Percentiles rank a stretch among this genome's conserved stretches.
phyloP scores from a whole-genome alignment of 1,140 invertebrate species.

The Drosophila pectinifera region DNA sequence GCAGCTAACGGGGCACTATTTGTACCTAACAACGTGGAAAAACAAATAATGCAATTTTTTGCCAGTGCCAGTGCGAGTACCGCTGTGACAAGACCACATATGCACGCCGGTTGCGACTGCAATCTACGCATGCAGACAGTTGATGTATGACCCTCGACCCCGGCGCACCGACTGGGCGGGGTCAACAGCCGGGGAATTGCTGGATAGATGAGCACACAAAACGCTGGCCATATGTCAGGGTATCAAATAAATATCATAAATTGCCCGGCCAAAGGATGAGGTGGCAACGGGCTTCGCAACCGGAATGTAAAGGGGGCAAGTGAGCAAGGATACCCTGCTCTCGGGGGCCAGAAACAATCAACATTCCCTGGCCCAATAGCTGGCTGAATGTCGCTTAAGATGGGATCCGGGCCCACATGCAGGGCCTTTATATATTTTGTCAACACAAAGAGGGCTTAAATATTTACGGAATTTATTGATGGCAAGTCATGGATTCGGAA shows the following conservation, averaged over 20 bases:
- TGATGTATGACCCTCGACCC: conserved; percentile 61
- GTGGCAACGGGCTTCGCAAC: background rate
- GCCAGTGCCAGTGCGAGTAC: background rate
- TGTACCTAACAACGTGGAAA: conserved; percentile 54
- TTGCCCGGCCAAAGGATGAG: conserved; percentile 38
- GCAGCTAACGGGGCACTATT: conserved; percentile 15
- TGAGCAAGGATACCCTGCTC: conserved; percentile 10
- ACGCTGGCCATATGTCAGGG: conserved; percentile 71
- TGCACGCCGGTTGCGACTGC: conserved; percentile 32
- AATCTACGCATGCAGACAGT: conserved; percentile 59
- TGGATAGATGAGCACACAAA: conserved; percentile 73
- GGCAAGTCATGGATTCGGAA: background rate
- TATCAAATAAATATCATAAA: conserved; percentile 76
- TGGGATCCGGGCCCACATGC: too few relatives aligned
- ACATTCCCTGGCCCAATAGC: conserved; percentile 31
- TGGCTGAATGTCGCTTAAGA: conserved; percentile 3
- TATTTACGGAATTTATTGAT: conserved; percentile 54
- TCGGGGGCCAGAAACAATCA: conserved; percentile 30
- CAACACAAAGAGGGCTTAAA: conserved; percentile 8
- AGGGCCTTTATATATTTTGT: conserved; percentile 4
- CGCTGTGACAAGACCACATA: conserved; percentile 61
- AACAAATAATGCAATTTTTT: conserved; percentile 80
- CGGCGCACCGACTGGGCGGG: conserved; percentile 38
- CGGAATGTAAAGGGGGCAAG: conserved; percentile 25
- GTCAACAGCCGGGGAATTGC: conserved; percentile 66